phyloP scores from a whole-genome alignment of 2,888 invertebrate species.

The Arrhopalites spinosus region DNA sequence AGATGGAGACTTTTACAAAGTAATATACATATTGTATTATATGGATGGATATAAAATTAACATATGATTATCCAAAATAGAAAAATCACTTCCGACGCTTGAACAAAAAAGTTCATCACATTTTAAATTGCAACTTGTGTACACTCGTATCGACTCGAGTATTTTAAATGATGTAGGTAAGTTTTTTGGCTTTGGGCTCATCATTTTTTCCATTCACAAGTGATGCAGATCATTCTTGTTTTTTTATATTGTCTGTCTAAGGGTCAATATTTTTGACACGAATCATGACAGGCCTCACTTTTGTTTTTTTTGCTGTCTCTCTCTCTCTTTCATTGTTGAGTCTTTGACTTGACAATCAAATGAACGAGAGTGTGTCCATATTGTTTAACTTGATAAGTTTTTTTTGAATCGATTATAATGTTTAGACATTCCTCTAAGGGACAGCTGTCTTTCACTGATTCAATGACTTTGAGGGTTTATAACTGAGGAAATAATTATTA shows the following conservation, averaged over 20 bases:
- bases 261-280: slow-evolving; percentile 7
- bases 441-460: no score
- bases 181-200: slow-evolving; percentile 1
- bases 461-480: no score
- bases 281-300: slow-evolving; percentile 5
- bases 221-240: slow-evolving; percentile 21
- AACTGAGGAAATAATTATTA: no score
- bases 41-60: not conserved
- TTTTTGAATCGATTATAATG: no score
- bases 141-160: no score
- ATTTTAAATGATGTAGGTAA: no score
- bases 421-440: no score
- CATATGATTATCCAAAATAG: slow-evolving; percentile 1
- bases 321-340: not conserved
- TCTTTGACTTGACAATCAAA: not conserved
- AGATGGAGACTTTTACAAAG: no score
- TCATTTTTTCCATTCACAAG: slow-evolving; percentile 20
- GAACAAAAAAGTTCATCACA: slow-evolving; percentile 3
- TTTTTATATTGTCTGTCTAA: slow-evolving; percentile 22
- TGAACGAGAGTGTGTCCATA: not conserved
- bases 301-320: not conserved
- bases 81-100: slow-evolving; percentile 26
- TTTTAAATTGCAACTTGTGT: no score
- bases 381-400: not conserved
- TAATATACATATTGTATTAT: no score